A percentile compares a stretch with the other conserved stretches of the same genome.
Conservation (phyloP, 2,888 invertebrate species). For the Amiota minor region DNA sequence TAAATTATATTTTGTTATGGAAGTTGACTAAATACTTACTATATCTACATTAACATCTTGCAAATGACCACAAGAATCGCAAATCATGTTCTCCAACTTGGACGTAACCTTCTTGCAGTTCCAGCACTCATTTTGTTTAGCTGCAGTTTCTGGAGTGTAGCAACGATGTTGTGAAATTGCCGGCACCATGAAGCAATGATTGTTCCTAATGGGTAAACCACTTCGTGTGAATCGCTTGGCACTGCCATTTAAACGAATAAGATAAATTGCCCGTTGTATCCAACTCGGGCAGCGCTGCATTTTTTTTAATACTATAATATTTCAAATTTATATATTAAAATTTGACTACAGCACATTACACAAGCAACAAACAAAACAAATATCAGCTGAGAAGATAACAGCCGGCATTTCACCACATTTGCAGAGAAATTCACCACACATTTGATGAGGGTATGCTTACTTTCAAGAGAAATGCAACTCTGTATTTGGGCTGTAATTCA, state of each 20-base stretch:
- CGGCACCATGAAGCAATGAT: neutral
- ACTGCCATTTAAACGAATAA: no score
- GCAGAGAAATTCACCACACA: no score
- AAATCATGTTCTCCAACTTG: conserved; percentile 60
- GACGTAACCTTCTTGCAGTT: conserved; percentile 52
- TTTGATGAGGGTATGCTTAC: no score
- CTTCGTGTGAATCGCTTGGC: no score
- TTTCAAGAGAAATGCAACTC: no score
- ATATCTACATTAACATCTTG: conserved; percentile 63
- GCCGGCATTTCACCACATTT: no score
- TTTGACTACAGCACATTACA: conserved; percentile 43
- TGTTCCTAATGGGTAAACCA: neutral
- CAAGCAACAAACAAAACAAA: conserved; percentile 47
- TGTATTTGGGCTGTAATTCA: no score
- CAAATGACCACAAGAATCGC: conserved; percentile 64
- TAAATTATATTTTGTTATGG: neutral
- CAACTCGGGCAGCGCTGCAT: conserved; percentile 41
- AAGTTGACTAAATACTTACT: conserved; percentile 48
- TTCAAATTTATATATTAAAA: neutral
- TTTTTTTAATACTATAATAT: conserved; percentile 3
- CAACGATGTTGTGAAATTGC: conserved; percentile 7
- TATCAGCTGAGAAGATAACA: conserved; percentile 40
- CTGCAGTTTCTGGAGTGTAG: neutral
- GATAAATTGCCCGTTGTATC: no score
- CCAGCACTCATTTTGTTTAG: conserved; percentile 45